phyloP scores from a whole-genome alignment of 2,888 invertebrate species.

The Griposia aprilina region DNA sequence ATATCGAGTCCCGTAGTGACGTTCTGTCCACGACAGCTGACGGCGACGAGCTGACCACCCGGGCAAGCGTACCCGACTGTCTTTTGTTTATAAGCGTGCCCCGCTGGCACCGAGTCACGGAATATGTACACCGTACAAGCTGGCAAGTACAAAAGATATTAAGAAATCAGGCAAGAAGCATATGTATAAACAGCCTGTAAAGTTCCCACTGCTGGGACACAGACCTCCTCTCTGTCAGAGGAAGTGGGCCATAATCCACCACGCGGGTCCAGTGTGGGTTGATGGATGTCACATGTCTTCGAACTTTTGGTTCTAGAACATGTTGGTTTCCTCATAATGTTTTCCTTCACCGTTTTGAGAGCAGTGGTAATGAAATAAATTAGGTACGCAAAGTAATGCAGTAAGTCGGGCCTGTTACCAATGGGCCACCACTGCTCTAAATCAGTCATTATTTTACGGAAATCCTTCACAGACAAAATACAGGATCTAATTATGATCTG shows the following conservation, averaged over 20 bases:
- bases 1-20: neutral
- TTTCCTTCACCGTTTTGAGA: neutral
- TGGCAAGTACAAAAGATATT: neutral
- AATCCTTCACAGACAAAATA: no score
- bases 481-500: no score
- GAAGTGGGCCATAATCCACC: neutral
- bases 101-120: neutral
- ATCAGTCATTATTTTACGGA: no score
- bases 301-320: no score
- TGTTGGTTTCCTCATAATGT: neutral
- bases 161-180: neutral
- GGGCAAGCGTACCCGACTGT: neutral
- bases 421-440: no score
- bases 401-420: no score
- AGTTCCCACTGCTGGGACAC: neutral
- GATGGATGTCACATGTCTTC: neutral
- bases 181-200: neutral
- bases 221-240: neutral
- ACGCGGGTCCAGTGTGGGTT: neutral
- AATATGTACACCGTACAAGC: neutral
- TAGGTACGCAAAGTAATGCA: no score
- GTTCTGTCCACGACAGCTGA: slow-evolving; percentile 9
- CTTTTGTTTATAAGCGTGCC: neutral
- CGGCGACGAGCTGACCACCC: neutral
- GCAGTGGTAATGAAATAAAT: neutral